Conservation (phyloP, 2,888 invertebrate genomes). For the Alloscopus bannaensis region DNA sequence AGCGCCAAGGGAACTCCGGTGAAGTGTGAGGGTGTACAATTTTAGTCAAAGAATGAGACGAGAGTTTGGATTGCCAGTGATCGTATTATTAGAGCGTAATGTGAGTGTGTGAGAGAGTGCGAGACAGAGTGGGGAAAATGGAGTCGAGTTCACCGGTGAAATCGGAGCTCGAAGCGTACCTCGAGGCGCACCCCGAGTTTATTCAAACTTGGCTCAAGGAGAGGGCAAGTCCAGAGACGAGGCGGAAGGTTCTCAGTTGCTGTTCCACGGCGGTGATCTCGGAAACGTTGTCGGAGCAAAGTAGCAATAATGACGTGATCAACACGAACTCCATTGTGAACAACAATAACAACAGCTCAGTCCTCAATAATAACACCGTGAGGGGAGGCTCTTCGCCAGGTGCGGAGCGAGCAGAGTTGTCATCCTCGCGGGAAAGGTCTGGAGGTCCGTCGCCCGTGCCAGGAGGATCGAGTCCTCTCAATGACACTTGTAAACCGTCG, state of each 20-base stretch:
- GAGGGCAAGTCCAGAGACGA: slow-evolving; percentile 83
- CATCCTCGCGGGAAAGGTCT: slow-evolving; percentile 25
- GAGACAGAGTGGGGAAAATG: slow-evolving; percentile 37
- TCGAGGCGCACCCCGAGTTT: slow-evolving; percentile 82
- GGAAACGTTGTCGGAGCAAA: slow-evolving; percentile 25
- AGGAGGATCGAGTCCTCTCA: slow-evolving; percentile 30
- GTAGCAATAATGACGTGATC: slow-evolving; percentile 46
- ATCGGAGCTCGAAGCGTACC: slow-evolving; percentile 68
- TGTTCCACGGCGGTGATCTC: slow-evolving; percentile 52
- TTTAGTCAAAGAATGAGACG: not conserved
- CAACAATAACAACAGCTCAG: slow-evolving; percentile 59
- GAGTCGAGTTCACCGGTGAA: slow-evolving; percentile 58
- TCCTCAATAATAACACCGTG: slow-evolving; percentile 47
- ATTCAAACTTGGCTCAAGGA: slow-evolving; percentile 86
- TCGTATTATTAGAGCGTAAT: too few relatives aligned
- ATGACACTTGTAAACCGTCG: slow-evolving; percentile 52
- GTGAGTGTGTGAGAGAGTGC: slow-evolving; percentile 13
- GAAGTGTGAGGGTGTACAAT: too few relatives aligned
- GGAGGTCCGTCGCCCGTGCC: slow-evolving; percentile 3
- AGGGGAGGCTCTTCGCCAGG: slow-evolving; percentile 39
- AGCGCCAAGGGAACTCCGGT: too few relatives aligned
- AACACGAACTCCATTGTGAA: slow-evolving; percentile 54
- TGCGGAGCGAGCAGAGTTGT: slow-evolving; percentile 12
- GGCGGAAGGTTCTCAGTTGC: slow-evolving; percentile 74
- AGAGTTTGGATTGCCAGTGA: not conserved